phyloP scores from a whole-genome alignment of 2,797 vertebrate species.

The Dicrostonyx torquatus region DNA sequence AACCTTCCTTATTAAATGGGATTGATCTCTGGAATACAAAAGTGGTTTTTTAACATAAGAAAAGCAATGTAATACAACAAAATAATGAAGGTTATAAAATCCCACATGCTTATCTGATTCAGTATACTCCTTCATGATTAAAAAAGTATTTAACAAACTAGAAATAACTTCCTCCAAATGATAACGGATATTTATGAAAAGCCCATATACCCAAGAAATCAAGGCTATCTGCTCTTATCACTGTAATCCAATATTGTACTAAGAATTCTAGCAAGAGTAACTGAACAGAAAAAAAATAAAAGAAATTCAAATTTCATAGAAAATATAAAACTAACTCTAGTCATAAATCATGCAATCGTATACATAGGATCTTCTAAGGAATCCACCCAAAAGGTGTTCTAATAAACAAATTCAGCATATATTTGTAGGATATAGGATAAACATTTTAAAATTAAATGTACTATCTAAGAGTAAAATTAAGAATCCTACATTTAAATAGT shows the following conservation, averaged over 20 bases:
- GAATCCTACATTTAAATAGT: slow-evolving; percentile 6
- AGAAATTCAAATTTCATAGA: neutral
- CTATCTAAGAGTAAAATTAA: slow-evolving; percentile 24
- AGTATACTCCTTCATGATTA: neutral
- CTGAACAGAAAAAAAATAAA: neutral
- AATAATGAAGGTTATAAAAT: slow-evolving; percentile 16
- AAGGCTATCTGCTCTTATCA: neutral
- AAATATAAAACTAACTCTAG: neutral
- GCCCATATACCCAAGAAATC: neutral
- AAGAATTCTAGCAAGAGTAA: neutral
- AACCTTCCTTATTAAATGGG: neutral
- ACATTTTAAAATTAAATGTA: neutral
- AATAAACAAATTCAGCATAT: slow-evolving; percentile 43
- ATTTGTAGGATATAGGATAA: neutral
- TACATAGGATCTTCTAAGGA: neutral
- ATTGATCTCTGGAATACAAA: neutral
- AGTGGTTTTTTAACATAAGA: neutral
- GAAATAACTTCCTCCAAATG: neutral
- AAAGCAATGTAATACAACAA: neutral
- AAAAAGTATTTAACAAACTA: neutral
- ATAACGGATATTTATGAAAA: neutral
- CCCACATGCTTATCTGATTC: neutral
- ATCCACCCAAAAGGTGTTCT: neutral
- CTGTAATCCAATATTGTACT: neutral
- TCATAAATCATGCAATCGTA: neutral